Evolutionary conservation across 2,888 invertebrate genomes (phyloP), one percentile per base, ranked within the genome.

Genomic region (Rhaphigaster nebulosa): DNA sequence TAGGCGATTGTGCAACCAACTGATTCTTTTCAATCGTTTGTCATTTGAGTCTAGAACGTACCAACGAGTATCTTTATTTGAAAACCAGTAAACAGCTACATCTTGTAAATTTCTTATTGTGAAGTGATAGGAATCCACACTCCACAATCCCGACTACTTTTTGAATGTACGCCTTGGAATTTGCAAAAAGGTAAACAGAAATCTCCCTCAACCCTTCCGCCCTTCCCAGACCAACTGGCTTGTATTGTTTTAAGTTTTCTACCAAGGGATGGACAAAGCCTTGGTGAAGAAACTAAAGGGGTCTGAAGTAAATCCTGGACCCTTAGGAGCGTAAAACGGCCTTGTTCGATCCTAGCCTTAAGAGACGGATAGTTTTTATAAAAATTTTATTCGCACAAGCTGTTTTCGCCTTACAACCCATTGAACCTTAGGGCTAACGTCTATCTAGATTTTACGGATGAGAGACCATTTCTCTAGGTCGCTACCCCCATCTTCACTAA

Each of bases 361-460:
- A 26, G 84, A 84, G 84, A 84, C 45, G 84, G 84, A 84, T 84
- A 84, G 84, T 84, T 84, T 84, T 84, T 84, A 84, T 84, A 84
- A 84, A 84, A 84, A 84, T 84, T 84, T 84, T 80, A 41, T 84
- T 84, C 45, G 45, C 84, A 45, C 84, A 84, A 84, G 84, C 45
- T 84, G 84, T 84, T 84, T 84, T 84, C 84, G 45, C 84, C 84
- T 84, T 45, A 84, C 84, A 84, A 84, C 41, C 84, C 84, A 84
- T 84, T 84, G 84, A 84, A 84, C 84, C 84, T 84, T 84, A 84
- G 84, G 34, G 84, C 45, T 84, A 70, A 34, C 70, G 70, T 70
- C 70, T 70, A 84, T 84, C 84, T n/a, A 84, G 84, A 84, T 38
- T 84, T 84, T n/a, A 84, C 84, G 84, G 84, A 84, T 84, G 84